Conservation (phyloP, 2,888 invertebrate species). For the Branchipolynoe longqiensis region DNA sequence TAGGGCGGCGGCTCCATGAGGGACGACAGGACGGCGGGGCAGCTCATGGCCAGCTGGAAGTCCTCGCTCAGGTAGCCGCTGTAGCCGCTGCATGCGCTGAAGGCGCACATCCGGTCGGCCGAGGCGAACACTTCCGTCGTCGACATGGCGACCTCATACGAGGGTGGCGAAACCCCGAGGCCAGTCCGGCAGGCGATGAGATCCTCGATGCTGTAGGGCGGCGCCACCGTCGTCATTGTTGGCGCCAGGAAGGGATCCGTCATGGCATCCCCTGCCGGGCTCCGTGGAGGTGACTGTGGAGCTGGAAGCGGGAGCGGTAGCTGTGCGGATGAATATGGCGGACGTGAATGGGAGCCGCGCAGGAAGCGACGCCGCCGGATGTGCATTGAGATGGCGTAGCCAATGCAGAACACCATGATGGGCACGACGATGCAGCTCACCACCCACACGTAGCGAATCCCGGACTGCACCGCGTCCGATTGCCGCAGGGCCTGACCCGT, state of each 20-base stretch:
- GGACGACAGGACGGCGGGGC: not conserved
- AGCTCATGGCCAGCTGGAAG: not conserved
- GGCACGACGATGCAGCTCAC: conserved; percentile 45
- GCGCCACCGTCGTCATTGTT: not conserved
- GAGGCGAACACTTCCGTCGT: not conserved
- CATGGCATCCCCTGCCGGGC: not conserved
- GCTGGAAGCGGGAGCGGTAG: no score
- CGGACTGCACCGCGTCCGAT: not conserved
- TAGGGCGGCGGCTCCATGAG: conserved; percentile 18
- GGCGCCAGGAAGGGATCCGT: conserved; percentile 14
- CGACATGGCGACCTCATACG: conserved; percentile 35
- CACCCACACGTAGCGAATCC: conserved; percentile 35
- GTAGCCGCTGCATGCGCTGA: conserved; percentile 28
- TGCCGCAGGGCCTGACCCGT: not conserved
- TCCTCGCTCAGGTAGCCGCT: not conserved
- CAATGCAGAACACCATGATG: conserved; percentile 31
- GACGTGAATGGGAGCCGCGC: no score
- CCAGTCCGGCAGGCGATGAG: not conserved
- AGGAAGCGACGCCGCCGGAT: conserved; percentile 28
- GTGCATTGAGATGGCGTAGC: conserved; percentile 43
- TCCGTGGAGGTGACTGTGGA: not conserved
- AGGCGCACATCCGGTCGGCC: not conserved
- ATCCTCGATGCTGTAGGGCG: conserved; percentile 44
- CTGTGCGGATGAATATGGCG: no score
- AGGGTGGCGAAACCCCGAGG: not conserved